These are phyloP conservation scores for Cylindroiulus punctatus DNA, from an alignment of 2,888 invertebrate species.

Conservation along the genomic window DNA sequence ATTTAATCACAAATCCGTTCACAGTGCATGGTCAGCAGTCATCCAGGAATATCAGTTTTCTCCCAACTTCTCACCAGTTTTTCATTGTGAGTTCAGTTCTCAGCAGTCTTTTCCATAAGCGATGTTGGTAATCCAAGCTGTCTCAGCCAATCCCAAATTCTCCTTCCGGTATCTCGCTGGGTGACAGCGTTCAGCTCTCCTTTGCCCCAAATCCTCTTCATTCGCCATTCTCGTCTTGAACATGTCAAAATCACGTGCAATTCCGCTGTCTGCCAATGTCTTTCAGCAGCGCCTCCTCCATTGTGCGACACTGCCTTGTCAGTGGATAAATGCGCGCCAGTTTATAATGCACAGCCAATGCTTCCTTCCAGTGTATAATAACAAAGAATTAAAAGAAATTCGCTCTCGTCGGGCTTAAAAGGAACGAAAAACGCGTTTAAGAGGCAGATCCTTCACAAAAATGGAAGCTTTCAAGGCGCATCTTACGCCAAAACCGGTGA, in stretches of 20 bases:
- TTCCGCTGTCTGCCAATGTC: constrained; percentile 9
- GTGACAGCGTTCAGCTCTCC: background rate
- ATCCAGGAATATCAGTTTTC: too few species aligned
- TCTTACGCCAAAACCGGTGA: background rate
- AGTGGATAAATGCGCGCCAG: background rate
- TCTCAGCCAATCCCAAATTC: background rate
- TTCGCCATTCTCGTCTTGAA: background rate
- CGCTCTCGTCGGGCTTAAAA: background rate
- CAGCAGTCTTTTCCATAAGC: too few species aligned
- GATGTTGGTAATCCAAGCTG: too few species aligned
- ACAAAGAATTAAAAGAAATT: constrained; percentile 11
- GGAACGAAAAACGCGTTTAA: background rate
- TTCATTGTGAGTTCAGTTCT: too few species aligned
- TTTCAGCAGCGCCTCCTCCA: background rate
- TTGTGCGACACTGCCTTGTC: background rate
- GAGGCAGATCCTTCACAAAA: background rate
- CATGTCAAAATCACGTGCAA: constrained; percentile 18
- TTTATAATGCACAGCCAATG: too few species aligned
- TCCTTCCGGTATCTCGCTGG: background rate
- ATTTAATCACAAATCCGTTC: too few species aligned
- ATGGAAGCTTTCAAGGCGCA: background rate
- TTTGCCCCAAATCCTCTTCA: background rate
- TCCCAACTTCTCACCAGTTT: too few species aligned
- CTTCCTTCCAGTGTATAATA: background rate
- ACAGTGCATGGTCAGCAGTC: too few species aligned